These are phyloP conservation scores for Leucoraja erinaceus DNA, from an alignment of 2,113 vertebrate species.

Conservation along the genomic window DNA sequence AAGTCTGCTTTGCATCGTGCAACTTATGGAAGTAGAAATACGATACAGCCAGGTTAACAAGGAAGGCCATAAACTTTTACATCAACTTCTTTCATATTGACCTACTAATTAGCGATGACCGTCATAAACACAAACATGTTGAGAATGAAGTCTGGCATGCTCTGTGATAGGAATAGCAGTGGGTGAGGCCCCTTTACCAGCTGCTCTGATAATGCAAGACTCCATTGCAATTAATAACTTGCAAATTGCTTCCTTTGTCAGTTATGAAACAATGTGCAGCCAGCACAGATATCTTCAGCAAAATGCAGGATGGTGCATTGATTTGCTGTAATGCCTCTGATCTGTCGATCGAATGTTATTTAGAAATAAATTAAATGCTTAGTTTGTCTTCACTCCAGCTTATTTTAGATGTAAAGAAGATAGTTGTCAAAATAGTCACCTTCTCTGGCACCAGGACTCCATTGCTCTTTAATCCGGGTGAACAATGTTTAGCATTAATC, in stretches of 20 bases:
- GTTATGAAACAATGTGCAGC: not conserved
- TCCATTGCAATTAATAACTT: not conserved
- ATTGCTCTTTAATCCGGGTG: not conserved
- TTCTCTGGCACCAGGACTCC: not conserved
- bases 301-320: not conserved
- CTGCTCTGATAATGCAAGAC: not conserved
- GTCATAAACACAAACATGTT: constrained; percentile 14
- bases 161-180: not conserved
- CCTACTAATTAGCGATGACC: constrained; percentile 25
- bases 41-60: not conserved
- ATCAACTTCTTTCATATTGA: constrained; percentile 10
- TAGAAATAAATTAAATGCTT: not conserved
- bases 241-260: not conserved
- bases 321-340: not conserved
- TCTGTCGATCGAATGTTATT: not conserved
- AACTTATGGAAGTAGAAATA: not conserved
- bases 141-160: not conserved
- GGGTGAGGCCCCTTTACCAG: not conserved
- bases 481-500: not conserved
- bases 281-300: not conserved
- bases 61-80: constrained; percentile 5
- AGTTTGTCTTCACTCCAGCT: not conserved
- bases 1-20: not conserved
- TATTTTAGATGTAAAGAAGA: not conserved
- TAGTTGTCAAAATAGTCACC: not conserved